Base-by-base conservation (phyloP, 2,797 vertebrate genomes). In the Sebastes trivittatus region DNA sequence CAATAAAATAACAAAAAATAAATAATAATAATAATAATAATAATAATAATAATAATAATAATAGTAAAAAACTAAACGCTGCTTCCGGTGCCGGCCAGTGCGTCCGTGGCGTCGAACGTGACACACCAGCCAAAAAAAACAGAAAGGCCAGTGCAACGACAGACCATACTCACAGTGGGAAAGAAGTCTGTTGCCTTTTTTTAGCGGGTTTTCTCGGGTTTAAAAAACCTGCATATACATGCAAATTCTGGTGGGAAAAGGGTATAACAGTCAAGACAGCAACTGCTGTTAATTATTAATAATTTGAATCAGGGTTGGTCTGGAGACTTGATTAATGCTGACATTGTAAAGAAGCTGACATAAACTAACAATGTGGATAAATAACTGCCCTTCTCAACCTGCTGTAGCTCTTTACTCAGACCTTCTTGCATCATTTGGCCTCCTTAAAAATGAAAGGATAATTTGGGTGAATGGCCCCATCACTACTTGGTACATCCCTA, bases 171-270 rank as follows among this genome's bases (percentile, higher is more conserved):
- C 42, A 46, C 42, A 46, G 42, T 46, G 16, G 42, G 42, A 46
- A 46, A 46, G 16, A 0, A 46, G 42, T 3, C 42, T 0, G 7
- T 20, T 46, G 42, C 16, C 42, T 46, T 8, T 46, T 46, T 46
- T 46, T 46, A 46, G 16, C 7, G 0, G 16, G 16, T 46, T 46
- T 20, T 46, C 42, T 0, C 0, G 1, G 42, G 16, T 7, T 46
- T 46, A 46, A 46, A 46, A 46, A 46, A 46, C 42, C 16, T 46
- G 42, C 42, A 7, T 46, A 46, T 46, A 46, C 42, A 46, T 0
- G 16, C 42, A 18, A 46, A 0, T 18, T 20, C 2, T 46, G 42
- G 16, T 46, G 42, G 42, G 1, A 46, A 46, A 18, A 46, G 42
- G 42, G 42, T 20, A 46, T 46, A 42, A 46, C 0, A n/a, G 34